Evolutionary conservation across 1,140 invertebrate genomes (phyloP), one percentile per base, ranked within the genome.

Genomic region (Nixonia krombeini): DNA sequence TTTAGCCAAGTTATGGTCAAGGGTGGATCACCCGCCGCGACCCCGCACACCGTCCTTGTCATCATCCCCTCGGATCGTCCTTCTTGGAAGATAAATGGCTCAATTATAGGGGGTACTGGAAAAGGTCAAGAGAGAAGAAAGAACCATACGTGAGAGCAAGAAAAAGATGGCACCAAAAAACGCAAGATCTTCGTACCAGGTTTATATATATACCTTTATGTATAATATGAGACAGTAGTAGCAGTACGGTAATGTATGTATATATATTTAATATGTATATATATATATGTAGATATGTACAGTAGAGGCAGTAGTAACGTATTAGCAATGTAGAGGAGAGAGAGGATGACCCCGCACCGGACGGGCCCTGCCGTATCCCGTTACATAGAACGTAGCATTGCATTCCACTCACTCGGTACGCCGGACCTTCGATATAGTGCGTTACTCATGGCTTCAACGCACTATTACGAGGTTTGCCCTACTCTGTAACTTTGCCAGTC

Each of bases 41-140:
- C 92, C 69, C 92, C 91, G 86, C 94, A 96, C 70, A 94, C 91
- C 74, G 93, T 90, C 72, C 92, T 89, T 40, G 93, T 93, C 79
- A 93, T 89, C 88, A 94, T 92, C 79, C 92, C 93, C 87, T 94
- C 92, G 77, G 90, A 89, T 75, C 94, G 89, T 76, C 91, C 91
- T 81, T 92, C 89, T 88, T 92, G 91, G 87, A 93, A 93, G 86
- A 87, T 89, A 89, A 93, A 93, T 85, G 91, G 91, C 88, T 92
- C 91, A 88, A 93, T 92, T 87, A 91, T 91, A 86, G 91, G 91
- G 85, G 91, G 91, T 89, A 92, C 91, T 93, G 90, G 86, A 90
- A 90, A 86, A 86, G 85, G 81, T 84, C 80, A 85, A 84, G 85
- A 89, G 84, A 87, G 85, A 87, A 87, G 86, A 87, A 81, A 88